phyloP scores from a whole-genome alignment of 1,140 invertebrate species.

The Drosophila nikananu region DNA sequence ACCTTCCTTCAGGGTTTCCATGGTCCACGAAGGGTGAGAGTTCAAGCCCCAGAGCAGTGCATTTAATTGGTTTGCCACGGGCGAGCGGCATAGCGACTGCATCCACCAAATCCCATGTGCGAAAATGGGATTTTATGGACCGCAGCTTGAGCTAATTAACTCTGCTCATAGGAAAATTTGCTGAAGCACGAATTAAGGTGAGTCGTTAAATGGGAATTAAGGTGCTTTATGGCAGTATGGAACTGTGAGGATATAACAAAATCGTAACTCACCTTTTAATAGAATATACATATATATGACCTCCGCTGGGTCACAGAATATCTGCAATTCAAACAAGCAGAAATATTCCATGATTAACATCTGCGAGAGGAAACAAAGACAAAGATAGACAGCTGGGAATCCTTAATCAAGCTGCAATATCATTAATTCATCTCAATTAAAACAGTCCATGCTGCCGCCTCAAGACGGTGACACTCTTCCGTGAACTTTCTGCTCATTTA shows the following conservation, averaged over 20 bases:
- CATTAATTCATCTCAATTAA: slow-evolving; percentile 51
- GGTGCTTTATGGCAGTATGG: background rate
- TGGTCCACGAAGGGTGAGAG: slow-evolving; percentile 3
- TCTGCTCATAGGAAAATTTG: slow-evolving; percentile 2
- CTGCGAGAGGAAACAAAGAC: background rate
- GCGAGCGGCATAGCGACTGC: background rate
- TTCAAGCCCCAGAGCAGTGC: slow-evolving; percentile 15
- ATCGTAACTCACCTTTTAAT: slow-evolving; percentile 17
- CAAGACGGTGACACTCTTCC: slow-evolving; percentile 33
- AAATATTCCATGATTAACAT: slow-evolving; percentile 18
- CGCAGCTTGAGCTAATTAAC: slow-evolving; percentile 24
- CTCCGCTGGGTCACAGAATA: background rate
- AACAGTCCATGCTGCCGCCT: slow-evolving; percentile 6
- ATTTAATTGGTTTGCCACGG: slow-evolving; percentile 19
- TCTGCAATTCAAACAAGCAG: slow-evolving; percentile 18
- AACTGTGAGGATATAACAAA: background rate
- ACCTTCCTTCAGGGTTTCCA: background rate
- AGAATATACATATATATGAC: background rate
- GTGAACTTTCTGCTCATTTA: slow-evolving; percentile 47
- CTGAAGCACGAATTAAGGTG: too few relatives aligned
- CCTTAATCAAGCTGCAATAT: slow-evolving; percentile 30
- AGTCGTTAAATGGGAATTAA: background rate
- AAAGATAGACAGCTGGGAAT: background rate
- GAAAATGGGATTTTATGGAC: slow-evolving; percentile 34
- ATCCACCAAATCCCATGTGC: slow-evolving; percentile 3